Base-by-base conservation (phyloP, 2,113 vertebrate species). In the Sinocyclocheilus anophthalmus region DNA sequence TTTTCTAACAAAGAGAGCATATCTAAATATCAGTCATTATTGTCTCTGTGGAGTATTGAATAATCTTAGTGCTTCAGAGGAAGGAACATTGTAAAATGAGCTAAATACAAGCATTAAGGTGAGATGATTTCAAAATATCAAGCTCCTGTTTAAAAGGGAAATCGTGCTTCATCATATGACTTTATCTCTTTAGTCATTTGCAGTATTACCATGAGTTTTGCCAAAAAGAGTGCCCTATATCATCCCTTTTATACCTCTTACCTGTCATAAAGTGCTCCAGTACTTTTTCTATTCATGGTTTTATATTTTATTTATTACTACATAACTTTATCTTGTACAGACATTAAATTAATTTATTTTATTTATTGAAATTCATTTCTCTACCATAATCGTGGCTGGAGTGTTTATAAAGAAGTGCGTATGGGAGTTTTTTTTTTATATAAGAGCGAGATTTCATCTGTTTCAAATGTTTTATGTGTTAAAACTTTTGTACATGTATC, bases 311-410 rank as follows among this genome's bases (percentile, higher is more conserved):
- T 88, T 85, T 84, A 86, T 88, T 86, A 85, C 80, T 70, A 24
- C 77, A 87, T 78, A 90, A 65, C 85, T 88, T 92, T 90, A 91
- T 90, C 90, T 88, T 93, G 91, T 92, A 93, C 92, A 94, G 89
- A 93, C 92, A 91, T 93, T 72, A 92, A 85, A 93, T 92, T 90
- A 87, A 91, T 92, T 91, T 92, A 92, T 91, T 92, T 91, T 90
- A 89, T 92, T 73, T 92, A 90, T 86, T 87, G 33, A 65, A 69
- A 30, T 86, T 77, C 16, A 76, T 84, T 88, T 88, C 53, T 69
- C 50, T 55, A 63, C 79, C 88, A 81, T 76, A 78, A 85, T 89
- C 87, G 26, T 59, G 61, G 14, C 76, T 30, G 37, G 81, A 78
- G 81, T 84, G 87, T 86, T 81, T 89, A 76, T 87, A 72, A 81